phyloP scores from a whole-genome alignment of 1,140 invertebrate species.

The Goniozus legneri region DNA sequence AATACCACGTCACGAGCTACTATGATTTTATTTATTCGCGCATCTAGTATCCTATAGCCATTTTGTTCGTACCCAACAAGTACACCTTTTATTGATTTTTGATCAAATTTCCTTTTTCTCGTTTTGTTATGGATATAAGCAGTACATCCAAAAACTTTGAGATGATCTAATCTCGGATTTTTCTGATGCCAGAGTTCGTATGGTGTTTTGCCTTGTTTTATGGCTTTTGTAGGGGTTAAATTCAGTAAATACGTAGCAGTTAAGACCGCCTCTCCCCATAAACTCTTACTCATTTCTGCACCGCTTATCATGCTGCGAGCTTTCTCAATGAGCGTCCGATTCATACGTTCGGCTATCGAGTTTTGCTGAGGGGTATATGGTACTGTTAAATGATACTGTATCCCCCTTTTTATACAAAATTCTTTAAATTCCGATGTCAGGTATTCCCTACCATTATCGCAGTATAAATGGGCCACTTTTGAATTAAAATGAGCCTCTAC shows the following conservation, averaged over 20 bases:
- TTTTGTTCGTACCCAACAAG: background rate
- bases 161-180: background rate
- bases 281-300: background rate
- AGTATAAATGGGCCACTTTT: slow-evolving; percentile 2
- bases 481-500: slow-evolving; percentile 9
- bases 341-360: slow-evolving; percentile 40
- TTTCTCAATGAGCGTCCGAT: slow-evolving; percentile 30
- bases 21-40: background rate
- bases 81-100: background rate
- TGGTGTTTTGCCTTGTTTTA: background rate
- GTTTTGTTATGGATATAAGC: background rate
- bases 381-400: slow-evolving; percentile 18
- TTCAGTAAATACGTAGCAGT: slow-evolving; percentile 1
- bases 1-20: background rate
- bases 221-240: slow-evolving; percentile 1
- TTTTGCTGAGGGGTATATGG: slow-evolving; percentile 44
- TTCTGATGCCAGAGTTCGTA: background rate
- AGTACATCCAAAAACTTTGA: background rate
- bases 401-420: slow-evolving; percentile 25
- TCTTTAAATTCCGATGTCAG: slow-evolving; percentile 20
- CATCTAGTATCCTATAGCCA: background rate
- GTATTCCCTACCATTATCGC: slow-evolving; percentile 26
- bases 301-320: slow-evolving; percentile 5
- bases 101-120: background rate
- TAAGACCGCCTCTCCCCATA: slow-evolving; percentile 6